phyloP scores from a whole-genome alignment of 2,888 invertebrate genomes.

The Agrochola macilenta region DNA sequence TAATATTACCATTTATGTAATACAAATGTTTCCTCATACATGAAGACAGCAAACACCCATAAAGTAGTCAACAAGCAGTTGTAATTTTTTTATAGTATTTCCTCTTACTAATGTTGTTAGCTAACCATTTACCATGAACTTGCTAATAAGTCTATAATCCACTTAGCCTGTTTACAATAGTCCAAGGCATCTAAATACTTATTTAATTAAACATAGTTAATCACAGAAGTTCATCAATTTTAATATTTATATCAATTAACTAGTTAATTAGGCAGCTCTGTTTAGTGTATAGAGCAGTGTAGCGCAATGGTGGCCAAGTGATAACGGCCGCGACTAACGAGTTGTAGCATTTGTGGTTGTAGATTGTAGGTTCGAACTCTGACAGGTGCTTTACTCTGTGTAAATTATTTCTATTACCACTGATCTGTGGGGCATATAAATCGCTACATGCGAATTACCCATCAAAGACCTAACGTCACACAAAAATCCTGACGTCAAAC shows the following conservation, averaged over 20 bases:
- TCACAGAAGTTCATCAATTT: not conserved
- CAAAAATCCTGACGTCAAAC: no score
- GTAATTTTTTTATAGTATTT: slow-evolving; percentile 1
- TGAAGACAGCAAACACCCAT: not conserved
- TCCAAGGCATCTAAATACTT: slow-evolving; percentile 11
- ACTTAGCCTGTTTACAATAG: slow-evolving; percentile 2
- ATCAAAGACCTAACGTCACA: no score
- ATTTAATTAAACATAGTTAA: not conserved
- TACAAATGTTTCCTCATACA: not conserved
- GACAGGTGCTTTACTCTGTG: no score
- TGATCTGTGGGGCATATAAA: no score
- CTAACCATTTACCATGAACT: slow-evolving; percentile 14
- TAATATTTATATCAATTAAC: not conserved
- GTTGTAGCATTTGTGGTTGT: no score
- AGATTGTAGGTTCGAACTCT: no score
- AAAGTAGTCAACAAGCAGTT: not conserved
- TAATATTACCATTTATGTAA: not conserved
- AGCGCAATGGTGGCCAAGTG: no score
- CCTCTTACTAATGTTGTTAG: slow-evolving; percentile 6
- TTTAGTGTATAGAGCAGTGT: not conserved
- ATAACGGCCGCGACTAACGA: no score
- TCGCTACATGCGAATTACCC: no score
- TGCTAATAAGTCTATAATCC: slow-evolving; percentile 22
- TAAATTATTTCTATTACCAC: no score
- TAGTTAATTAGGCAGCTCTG: not conserved